Conservation (phyloP, 2,888 invertebrate species). For the Gryllus longicercus region DNA sequence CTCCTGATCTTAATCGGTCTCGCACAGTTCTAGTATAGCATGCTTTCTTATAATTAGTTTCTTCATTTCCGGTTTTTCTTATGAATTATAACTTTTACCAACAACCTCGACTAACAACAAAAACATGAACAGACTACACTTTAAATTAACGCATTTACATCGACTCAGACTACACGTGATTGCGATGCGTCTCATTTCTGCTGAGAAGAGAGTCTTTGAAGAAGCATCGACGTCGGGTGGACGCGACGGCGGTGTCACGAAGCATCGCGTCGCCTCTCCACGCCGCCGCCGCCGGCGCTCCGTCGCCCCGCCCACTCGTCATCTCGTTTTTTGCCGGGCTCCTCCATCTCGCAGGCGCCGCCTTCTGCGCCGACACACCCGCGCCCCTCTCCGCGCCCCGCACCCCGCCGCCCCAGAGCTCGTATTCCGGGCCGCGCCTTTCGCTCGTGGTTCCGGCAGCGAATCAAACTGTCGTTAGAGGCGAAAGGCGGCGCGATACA, state of each 20-base stretch:
- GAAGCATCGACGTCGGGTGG: not conserved
- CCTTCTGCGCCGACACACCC: not conserved
- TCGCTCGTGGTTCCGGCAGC: not conserved
- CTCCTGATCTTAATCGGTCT: too few relatives aligned
- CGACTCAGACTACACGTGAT: too few relatives aligned
- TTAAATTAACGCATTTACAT: too few relatives aligned
- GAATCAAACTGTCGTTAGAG: constrained; percentile 1
- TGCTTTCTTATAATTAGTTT: too few relatives aligned
- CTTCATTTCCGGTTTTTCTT: too few relatives aligned
- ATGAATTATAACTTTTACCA: too few relatives aligned
- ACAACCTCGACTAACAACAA: too few relatives aligned
- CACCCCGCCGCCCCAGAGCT: not conserved
- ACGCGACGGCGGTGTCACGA: not conserved
- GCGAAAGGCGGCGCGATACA: not conserved
- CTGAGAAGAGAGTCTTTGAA: not conserved
- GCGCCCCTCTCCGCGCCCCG: not conserved
- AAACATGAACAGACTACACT: too few relatives aligned
- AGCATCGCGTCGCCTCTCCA: not conserved
- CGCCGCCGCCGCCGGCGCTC: not conserved
- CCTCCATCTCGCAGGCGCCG: not conserved
- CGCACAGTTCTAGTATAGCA: too few relatives aligned
- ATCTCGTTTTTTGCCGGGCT: too few relatives aligned
- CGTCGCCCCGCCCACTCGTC: not conserved
- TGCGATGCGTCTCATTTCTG: too few relatives aligned
- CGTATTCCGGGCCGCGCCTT: too few relatives aligned